A percentile compares a stretch with the other conserved stretches of the same genome.
Evolutionary conservation across 1,140 invertebrate genomes (phyloP).

Genomic region (Eueides isabella): DNA sequence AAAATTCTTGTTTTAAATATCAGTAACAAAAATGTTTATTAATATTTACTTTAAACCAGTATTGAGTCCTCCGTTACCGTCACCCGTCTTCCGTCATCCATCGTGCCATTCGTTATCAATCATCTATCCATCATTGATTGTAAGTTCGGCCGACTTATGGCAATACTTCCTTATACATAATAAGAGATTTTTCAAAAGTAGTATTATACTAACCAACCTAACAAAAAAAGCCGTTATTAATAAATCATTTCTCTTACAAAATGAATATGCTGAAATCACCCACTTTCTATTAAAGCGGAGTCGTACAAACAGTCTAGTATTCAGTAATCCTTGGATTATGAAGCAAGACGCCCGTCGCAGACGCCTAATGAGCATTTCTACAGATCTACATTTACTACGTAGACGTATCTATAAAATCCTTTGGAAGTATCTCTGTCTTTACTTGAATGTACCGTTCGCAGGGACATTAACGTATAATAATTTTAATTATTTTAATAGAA

Average conservation of each 20-base stretch:
- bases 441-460: background rate
- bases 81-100: too few relatives aligned
- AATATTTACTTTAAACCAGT: too few relatives aligned
- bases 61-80: too few relatives aligned
- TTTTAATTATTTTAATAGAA: background rate
- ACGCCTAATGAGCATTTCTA: constrained; percentile 27
- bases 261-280: background rate
- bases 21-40: too few relatives aligned
- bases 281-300: background rate
- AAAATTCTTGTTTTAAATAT: too few relatives aligned
- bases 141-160: too few relatives aligned
- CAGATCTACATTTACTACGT: constrained; percentile 15
- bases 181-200: too few relatives aligned
- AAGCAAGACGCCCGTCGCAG: constrained; percentile 18
- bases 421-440: constrained; percentile 7
- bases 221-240: background rate
- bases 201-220: too few relatives aligned
- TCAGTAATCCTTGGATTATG: constrained; percentile 21
- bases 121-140: too few relatives aligned
- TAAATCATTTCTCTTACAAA: background rate
- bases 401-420: constrained; percentile 11
- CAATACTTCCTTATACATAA: too few relatives aligned
- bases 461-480: background rate
- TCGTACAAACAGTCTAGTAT: constrained; percentile 16
- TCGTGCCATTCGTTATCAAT: too few relatives aligned